A percentile compares a stretch with the other conserved stretches of the same genome.
Conservation (phyloP, 1,140 invertebrate species). For the Bathynomus jamesi region DNA sequence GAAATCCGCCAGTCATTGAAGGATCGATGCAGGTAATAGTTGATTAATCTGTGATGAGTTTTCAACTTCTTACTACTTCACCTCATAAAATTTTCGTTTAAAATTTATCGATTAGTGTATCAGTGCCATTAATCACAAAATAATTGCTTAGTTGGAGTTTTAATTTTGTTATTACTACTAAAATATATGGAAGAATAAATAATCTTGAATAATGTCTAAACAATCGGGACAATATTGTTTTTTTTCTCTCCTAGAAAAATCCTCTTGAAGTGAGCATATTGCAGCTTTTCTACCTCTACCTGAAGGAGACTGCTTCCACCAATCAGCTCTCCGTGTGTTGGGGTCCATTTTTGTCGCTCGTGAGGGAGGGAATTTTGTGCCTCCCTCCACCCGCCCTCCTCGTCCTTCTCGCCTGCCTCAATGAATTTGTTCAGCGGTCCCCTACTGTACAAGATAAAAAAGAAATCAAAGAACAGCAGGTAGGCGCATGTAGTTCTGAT, state of each 20-base stretch:
- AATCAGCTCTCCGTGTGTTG: slow-evolving; percentile 67
- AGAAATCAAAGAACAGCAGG: slow-evolving; percentile 72
- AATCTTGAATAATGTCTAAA: too few relatives aligned
- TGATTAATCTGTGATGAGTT: too few relatives aligned
- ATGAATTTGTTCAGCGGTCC: slow-evolving; percentile 77
- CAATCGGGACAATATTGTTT: too few relatives aligned
- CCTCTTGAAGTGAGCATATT: slow-evolving; percentile 54
- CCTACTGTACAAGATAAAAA: slow-evolving; percentile 70
- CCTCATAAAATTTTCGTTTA: too few relatives aligned
- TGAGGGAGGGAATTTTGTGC: slow-evolving; percentile 60
- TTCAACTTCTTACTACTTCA: too few relatives aligned
- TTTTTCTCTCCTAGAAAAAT: neutral
- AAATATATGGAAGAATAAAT: too few relatives aligned
- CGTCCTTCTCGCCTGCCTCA: slow-evolving; percentile 66
- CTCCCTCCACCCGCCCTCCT: slow-evolving; percentile 71
- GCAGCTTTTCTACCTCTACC: slow-evolving; percentile 57
- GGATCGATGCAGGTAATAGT: slow-evolving; percentile 46
- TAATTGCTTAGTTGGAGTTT: too few relatives aligned
- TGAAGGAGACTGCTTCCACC: slow-evolving; percentile 41
- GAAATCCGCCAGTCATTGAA: slow-evolving; percentile 63
- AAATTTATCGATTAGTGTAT: too few relatives aligned
- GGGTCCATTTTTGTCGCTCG: slow-evolving; percentile 63
- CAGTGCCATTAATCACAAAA: too few relatives aligned
- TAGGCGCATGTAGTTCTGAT: too few relatives aligned
- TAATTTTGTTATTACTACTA: too few relatives aligned